Percentiles rank a stretch among this genome's conserved stretches.
These are phyloP conservation scores for Hydrophis major DNA, from an alignment of 2,797 vertebrate genomes.

Conservation along the genomic window DNA sequence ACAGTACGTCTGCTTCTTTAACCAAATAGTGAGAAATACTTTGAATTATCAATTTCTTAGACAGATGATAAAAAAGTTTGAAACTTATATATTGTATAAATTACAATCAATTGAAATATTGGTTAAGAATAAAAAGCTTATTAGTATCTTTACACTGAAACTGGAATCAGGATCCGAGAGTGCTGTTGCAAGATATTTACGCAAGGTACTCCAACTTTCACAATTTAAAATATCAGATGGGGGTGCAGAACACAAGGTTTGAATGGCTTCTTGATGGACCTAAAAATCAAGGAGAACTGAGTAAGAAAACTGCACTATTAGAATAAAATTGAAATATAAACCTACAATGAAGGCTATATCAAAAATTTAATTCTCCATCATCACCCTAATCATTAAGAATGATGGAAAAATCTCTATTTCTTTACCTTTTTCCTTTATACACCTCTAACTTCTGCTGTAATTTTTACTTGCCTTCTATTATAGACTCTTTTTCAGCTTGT, in stretches of 20 bases:
- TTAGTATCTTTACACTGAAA: constrained; percentile 79
- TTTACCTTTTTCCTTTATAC: neutral
- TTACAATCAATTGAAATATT: neutral
- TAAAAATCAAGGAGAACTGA: constrained; percentile 51
- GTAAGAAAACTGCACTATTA: neutral
- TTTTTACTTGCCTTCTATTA: neutral
- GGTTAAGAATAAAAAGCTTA: neutral
- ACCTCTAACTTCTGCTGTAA: neutral
- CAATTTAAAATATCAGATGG: constrained; percentile 90
- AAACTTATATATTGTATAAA: neutral
- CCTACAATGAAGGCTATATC: neutral
- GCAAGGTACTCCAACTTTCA: constrained; percentile 86
- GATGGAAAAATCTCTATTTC: neutral
- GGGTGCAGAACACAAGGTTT: constrained; percentile 82
- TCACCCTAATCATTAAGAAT: neutral
- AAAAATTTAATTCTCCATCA: neutral
- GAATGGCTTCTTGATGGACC: constrained; percentile 88
- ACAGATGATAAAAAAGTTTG: neutral
- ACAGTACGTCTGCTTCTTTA: neutral
- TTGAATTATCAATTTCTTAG: neutral
- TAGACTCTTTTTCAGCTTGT: neutral
- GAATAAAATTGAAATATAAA: neutral
- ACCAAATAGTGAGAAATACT: neutral
- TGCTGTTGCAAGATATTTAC: constrained; percentile 77
- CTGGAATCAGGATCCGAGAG: constrained; percentile 83